These are phyloP conservation scores for Papilio aristodemus DNA, from an alignment of 1,140 invertebrate species.

Conservation along the genomic window DNA sequence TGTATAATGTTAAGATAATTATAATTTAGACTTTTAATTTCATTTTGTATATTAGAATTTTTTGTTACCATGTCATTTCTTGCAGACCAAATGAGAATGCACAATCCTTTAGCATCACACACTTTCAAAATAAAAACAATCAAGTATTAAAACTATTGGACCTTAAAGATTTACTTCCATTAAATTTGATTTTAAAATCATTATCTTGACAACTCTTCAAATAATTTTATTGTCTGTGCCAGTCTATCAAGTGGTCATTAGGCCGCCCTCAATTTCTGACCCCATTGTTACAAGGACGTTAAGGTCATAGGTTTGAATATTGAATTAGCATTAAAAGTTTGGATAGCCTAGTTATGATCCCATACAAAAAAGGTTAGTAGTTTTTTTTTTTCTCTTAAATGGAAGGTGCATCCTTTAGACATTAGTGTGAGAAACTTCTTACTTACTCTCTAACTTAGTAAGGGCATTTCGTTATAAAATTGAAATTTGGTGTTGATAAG, in stretches of 20 bases:
- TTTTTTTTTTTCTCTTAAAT: background rate
- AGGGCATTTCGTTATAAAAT: too few relatives aligned
- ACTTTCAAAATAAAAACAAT: too few relatives aligned
- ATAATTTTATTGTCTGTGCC: slow-evolving; percentile 27
- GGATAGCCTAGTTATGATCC: background rate
- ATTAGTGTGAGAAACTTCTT: too few relatives aligned
- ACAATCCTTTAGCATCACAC: too few relatives aligned
- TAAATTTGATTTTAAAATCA: background rate
- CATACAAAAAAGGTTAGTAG: background rate
- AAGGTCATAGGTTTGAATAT: slow-evolving; percentile 16
- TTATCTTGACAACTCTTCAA: background rate
- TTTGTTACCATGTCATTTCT: too few relatives aligned
- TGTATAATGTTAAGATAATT: slow-evolving; percentile 31
- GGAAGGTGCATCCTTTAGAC: background rate
- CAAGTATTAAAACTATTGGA: too few relatives aligned
- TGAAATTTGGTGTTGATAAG: too few relatives aligned
- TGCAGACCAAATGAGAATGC: too few relatives aligned
- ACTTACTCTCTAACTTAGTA: too few relatives aligned
- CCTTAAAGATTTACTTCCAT: too few relatives aligned
- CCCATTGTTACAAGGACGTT: slow-evolving; percentile 22
- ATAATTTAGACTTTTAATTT: slow-evolving; percentile 30
- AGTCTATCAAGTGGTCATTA: slow-evolving; percentile 29
- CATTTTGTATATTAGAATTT: too few relatives aligned
- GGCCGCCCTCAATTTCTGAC: slow-evolving; percentile 30
- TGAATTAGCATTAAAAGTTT: background rate